Conservation (phyloP, 2,888 invertebrate species). For the Hetaerina titia region DNA sequence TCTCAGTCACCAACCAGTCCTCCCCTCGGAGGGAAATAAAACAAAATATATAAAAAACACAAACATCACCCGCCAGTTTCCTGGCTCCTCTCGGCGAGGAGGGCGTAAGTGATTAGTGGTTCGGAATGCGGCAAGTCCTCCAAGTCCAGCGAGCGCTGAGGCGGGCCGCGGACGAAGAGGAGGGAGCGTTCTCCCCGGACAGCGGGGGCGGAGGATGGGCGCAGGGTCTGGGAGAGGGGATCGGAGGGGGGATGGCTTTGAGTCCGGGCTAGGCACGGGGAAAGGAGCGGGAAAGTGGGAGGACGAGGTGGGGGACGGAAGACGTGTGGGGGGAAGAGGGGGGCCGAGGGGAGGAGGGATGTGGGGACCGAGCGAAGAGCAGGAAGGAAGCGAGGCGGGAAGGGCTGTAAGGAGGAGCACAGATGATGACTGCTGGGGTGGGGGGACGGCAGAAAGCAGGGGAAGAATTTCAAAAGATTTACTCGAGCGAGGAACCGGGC, state of each 20-base stretch:
- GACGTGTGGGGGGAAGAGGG: too few relatives aligned
- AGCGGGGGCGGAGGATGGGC: background rate
- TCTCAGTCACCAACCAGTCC: too few relatives aligned
- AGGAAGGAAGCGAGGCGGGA: slow-evolving; percentile 44
- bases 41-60: too few relatives aligned
- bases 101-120: slow-evolving; percentile 27
- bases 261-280: background rate
- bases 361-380: background rate
- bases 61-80: background rate
- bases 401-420: slow-evolving; percentile 43
- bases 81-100: background rate
- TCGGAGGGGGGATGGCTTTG: background rate
- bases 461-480: slow-evolving; percentile 65
- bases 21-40: too few relatives aligned
- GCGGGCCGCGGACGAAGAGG: background rate
- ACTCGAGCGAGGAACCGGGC: slow-evolving; percentile 55
- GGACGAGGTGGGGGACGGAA: too few relatives aligned
- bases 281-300: background rate
- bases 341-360: too few relatives aligned
- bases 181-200: background rate
- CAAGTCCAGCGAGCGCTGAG: background rate
- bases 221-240: background rate
- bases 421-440: slow-evolving; percentile 46
- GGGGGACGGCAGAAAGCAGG: background rate
- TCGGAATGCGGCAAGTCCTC: background rate